Evolutionary conservation across 2,888 invertebrate species (phyloP), one percentile per base, ranked within the genome.

Genomic region (Meiosimyza decipiens): DNA sequence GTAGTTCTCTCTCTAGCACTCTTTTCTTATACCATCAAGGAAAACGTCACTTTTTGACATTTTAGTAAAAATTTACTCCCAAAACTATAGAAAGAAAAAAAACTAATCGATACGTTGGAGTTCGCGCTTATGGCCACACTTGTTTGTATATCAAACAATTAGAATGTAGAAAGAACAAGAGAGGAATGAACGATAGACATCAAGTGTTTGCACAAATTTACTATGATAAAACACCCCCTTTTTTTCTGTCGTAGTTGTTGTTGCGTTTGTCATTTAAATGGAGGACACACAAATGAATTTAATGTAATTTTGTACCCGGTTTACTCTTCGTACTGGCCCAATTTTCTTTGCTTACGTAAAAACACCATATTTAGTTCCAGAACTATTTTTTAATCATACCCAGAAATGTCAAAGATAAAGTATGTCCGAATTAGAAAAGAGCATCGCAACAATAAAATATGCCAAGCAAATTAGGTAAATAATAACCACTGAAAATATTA

Each of bases 21-120:
- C 50, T 50, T 9, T 13, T 51, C 51, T 12, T 51, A 4, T 51
- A 11, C 15, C 59, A 7, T 22, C 33, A 11, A 22, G 5, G 64
- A 22, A 12, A 64, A 64, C 51, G 64, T 64, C 64, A 64, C 64
- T 64, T 40, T n/a, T 64, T 64, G 64, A 64, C 64, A 64, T 64
- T 40, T 40, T 1, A 40, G 40, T 40, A 40, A 40, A 9, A 40
- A 40, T 40, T 64, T 51, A 22, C 50, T 22, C 28, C 57, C 13
- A 57, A 13, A 18, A 16, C 28, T 18, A 57, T 13, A 18, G 13
- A 57, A 57, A 11, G 22, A 18, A 57, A 52, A 52, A 52, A 52
- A 59, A 59, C 28, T 7, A 28, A 59, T 59, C 18, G 33, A 59
- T 59, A 28, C 13, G 59, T 28, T 59, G 59, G 55, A 55, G 55